Evolutionary conservation across 2,888 invertebrate species (phyloP).

Genomic region (Idaea biselata): DNA sequence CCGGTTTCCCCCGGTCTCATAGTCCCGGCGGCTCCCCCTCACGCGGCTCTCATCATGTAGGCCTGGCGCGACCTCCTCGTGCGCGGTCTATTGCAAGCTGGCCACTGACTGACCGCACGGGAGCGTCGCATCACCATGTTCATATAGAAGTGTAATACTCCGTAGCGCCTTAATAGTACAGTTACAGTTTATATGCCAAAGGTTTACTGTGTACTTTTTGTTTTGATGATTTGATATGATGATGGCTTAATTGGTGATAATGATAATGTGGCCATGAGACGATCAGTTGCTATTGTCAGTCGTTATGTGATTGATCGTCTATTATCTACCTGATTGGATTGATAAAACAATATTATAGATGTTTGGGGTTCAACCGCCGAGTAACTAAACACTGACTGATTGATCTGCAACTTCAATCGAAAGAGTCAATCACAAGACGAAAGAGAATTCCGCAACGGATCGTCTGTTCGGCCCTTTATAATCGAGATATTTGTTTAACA

Average conservation of each 20-base stretch:
- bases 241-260: not conserved
- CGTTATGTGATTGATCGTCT: too few relatives aligned
- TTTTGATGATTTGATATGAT: not conserved
- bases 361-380: too few relatives aligned
- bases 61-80: constrained; percentile 80
- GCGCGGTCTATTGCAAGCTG: constrained; percentile 65
- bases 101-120: constrained; percentile 58
- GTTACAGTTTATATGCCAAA: constrained; percentile 1
- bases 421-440: too few relatives aligned
- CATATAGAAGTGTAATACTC: not conserved
- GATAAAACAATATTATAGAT: too few relatives aligned
- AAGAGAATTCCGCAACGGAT: too few relatives aligned
- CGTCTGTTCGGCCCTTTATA: not conserved
- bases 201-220: not conserved
- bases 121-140: constrained; percentile 56
- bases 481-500: not conserved
- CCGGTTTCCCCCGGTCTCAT: constrained; percentile 42
- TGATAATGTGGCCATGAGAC: not conserved
- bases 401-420: too few relatives aligned
- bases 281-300: too few relatives aligned
- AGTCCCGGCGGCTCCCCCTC: constrained; percentile 57
- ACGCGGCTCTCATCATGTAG: constrained; percentile 70
- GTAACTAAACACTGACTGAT: too few relatives aligned
- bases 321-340: too few relatives aligned
- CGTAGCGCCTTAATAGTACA: not conserved